Evolutionary conservation across 2,113 vertebrate species (phyloP), one percentile per base, ranked within the genome.

Genomic region (Agelaius phoeniceus): DNA sequence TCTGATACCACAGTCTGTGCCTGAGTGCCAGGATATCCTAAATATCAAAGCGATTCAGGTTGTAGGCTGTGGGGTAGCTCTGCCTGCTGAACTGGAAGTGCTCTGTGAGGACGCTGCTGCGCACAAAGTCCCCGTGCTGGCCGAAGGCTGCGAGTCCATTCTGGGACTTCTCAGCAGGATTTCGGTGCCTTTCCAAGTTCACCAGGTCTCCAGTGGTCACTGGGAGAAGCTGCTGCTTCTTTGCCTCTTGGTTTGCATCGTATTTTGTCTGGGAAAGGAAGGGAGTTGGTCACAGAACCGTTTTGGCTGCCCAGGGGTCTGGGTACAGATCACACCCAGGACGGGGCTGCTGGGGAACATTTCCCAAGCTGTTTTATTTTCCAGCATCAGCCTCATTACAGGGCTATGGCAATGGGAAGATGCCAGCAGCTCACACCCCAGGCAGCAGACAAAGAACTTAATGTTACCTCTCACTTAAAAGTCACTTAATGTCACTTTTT

Each of bases 161-260:
- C 94, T 98, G 99, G 57, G 98, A 84, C 93, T 99, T 99, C 22
- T 99, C 98, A 0, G 85, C 84, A 1, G 97, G 62, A 51, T 46
- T 96, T n/a, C 97, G 87, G 27, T 94, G 97, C n/a, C 97, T 95
- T 18, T 99, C 98, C 68, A 98, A 96, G 51, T 96, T 97, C 74
- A 98, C 91, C 55, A 99, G 96, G 92, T 99, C 99, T 67, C 98
- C 98, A 1, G 98, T 96, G 9, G 98, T 94, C 46, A 98, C 44
- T 0, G 99, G 99, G 76, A 99, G 98, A 61, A 99, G 95, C 95
- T 99, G 99, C 97, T 99, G 99, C 97, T 99, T 99, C 97, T 98
- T 98, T 35, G 98, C 98, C 66, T 98, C 98, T 93, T 98, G 98
- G 97, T 98, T 99, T 4, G 98, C 98, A 4, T 99, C 99, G 0